Base-by-base conservation (phyloP, 1,140 invertebrate species). In the Hetaerina americana region DNA sequence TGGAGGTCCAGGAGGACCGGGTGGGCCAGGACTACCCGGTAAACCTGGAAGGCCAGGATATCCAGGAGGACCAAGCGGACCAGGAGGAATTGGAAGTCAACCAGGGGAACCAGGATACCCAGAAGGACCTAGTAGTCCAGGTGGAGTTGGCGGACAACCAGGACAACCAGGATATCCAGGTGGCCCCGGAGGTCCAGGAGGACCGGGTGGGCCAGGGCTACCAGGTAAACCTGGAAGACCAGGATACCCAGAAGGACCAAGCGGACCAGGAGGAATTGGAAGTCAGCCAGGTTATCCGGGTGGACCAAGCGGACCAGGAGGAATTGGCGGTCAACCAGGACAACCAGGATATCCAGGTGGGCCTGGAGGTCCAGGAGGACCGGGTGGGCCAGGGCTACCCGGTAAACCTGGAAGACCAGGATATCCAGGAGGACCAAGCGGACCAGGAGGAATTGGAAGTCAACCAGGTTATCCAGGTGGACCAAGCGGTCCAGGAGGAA, bases 341-440 rank as follows among this genome's bases (percentile, higher is more conserved):
- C 5, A 71, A 40, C 22, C 31, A 71, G 24, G 22, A 25, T 1
- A 5, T 8, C 25, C 25, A 72, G 79, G 80, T 15, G 82, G 22
- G 1, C 40, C 40, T 18, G 40, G 82, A n/a, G 77, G 75, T 66
- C 81, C 78, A n/a, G 81, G 77, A 29, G 81, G 83, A 73, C 73
- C 75, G 22, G 18, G 26, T 15, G 66, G 66, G 6, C 68, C 72
- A 29, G 40, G 40, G 5, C 18, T 22, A 24, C 29, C 28, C 15
- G 40, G 31, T 49, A 24, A 40, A 0, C 68, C 68, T n/a, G 12
- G 26, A 66, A n/a, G 6, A 68, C 73, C 73, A 71, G 72, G 70
- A 1, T 40, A 40, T 18, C n/a, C n/a, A n/a, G n/a, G n/a, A n/a
- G n/a, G n/a, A n/a, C n/a, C 24, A 15, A 15, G n/a, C n/a, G n/a